These are phyloP conservation scores for Thecophora atra DNA, from an alignment of 2,888 invertebrate genomes.

Conservation along the genomic window DNA sequence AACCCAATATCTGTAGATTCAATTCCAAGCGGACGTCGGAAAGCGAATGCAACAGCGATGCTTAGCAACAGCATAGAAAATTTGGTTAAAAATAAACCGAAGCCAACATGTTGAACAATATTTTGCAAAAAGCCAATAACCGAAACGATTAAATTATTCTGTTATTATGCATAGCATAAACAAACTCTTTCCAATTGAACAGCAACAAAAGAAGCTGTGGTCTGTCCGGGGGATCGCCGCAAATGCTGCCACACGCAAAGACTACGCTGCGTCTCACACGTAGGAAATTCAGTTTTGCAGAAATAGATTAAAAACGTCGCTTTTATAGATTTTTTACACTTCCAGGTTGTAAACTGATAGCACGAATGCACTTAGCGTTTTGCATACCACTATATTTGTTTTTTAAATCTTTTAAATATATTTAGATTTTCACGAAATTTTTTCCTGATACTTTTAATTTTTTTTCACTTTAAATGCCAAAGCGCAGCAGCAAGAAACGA, in stretches of 20 bases:
- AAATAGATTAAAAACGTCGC: not conserved
- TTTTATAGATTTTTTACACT: not conserved
- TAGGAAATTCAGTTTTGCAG: not conserved
- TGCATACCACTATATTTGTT: not conserved
- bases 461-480: conserved; percentile 26
- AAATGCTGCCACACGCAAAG: not conserved
- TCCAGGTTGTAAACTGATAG: not conserved
- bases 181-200: not conserved
- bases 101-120: too few relatives aligned
- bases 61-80: too few relatives aligned
- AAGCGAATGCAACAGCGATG: too few relatives aligned
- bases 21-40: too few relatives aligned
- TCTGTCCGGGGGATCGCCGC: conserved; percentile 18
- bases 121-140: too few relatives aligned
- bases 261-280: conserved; percentile 8
- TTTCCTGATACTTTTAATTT: not conserved
- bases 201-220: not conserved
- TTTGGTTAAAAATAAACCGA: too few relatives aligned
- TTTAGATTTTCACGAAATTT: not conserved
- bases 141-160: too few relatives aligned
- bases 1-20: too few relatives aligned
- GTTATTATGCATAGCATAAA: too few relatives aligned
- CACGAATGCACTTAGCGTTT: not conserved
- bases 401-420: not conserved
- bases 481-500: conserved; percentile 31